Base-by-base conservation (phyloP, 2,888 invertebrate genomes). In the Alentia gelatinosa region DNA sequence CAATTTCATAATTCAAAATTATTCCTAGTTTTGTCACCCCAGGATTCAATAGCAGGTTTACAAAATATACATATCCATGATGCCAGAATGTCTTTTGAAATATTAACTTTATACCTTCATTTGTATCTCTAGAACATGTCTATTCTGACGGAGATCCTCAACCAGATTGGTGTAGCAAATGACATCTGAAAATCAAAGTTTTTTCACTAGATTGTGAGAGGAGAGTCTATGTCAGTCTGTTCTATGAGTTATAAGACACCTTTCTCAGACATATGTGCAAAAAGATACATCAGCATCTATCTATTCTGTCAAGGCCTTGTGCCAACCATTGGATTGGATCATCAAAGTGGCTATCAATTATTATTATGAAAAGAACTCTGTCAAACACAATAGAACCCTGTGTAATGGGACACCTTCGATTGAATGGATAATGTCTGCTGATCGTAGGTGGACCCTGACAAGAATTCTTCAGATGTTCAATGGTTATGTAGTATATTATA, bases 101-200 rank as follows among this genome's bases (percentile, higher is more conserved):
- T 56, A 9, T 56, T 4, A 19, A 47, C 47, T 47, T 47, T 47
- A 7, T 47, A 47, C 47, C 9, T 84, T 3, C 19, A 39, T 39
- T 40, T 39, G 5, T 4, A 37, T 35, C 23, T 84, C 35, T 39
- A 39, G n/a, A 86, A 91, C 39, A 42, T 75, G 23, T 86, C 84
- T 23, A 83, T 92, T 9, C 35, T 83, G 83, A 90, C 91, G 56
- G 91, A 92, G 84, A 90, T 91, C 5, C 89, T 90, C 5, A n/a
- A 35, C 19, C 92, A 92, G 42, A 35, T 91, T 0, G 92, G 92
- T 9, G 90, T 92, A 7, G 42, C 39, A 30, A 90, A 90, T 35
- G 89, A 89, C n/a, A 37, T 30, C 3, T 68, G 68, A 68, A 26
- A 26, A 19, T 5, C 47, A 7, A 12, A 7, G 7, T 12, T 15